A percentile compares a stretch with the other conserved stretches of the same genome.
Conservation (phyloP, 1,140 invertebrate genomes). For the Bombus confusus region DNA sequence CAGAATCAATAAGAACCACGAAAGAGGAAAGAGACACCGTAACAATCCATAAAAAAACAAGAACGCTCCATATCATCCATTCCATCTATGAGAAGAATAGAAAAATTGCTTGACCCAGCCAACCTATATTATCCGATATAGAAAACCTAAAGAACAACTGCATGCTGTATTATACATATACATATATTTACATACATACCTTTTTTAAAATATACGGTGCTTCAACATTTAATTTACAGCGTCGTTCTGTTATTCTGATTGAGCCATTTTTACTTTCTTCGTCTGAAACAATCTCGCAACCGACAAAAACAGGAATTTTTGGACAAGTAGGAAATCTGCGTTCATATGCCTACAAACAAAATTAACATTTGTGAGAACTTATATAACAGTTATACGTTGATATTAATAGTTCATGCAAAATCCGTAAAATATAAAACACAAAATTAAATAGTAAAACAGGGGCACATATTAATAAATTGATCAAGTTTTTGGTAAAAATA, state of each 20-base stretch:
- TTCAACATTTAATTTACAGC: constrained; percentile 96
- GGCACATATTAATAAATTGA: background rate
- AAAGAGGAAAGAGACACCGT: no score
- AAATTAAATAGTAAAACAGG: background rate
- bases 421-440: background rate
- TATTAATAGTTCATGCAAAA: background rate
- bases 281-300: constrained; percentile 93
- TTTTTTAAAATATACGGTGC: constrained; percentile 98
- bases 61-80: no score
- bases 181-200: constrained; percentile 81
- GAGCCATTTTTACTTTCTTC: constrained; percentile 90
- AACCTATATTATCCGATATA: no score
- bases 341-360: constrained; percentile 92
- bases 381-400: background rate
- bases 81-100: no score
- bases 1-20: no score
- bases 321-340: constrained; percentile 96
- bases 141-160: no score
- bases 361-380: constrained; percentile 26
- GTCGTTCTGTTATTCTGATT: constrained; percentile 91
- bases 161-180: background rate
- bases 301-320: constrained; percentile 97
- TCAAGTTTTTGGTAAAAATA: background rate
- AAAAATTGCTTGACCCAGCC: no score
- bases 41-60: no score